These are phyloP conservation scores for Loris lydekkerianus DNA, from an alignment of 2,797 vertebrate species.

Conservation along the genomic window DNA sequence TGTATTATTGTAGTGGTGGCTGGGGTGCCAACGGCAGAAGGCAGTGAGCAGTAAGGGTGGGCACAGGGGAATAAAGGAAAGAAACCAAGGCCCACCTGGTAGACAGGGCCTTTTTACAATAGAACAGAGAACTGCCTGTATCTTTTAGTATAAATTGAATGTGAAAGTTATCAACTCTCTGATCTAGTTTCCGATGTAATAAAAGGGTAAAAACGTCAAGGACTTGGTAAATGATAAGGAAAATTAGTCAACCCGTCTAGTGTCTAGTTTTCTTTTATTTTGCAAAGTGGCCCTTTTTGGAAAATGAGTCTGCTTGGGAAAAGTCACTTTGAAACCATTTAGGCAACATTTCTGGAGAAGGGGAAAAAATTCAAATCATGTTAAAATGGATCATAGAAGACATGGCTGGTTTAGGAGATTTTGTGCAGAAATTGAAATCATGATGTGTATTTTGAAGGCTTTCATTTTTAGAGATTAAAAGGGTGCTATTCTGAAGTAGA, in stretches of 20 bases:
- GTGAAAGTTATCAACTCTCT: slow-evolving; percentile 79
- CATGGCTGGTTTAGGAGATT: neutral
- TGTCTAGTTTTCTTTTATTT: slow-evolving; percentile 82
- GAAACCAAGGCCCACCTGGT: slow-evolving; percentile 25
- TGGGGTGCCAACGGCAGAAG: slow-evolving; percentile 60
- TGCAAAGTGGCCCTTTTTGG: slow-evolving; percentile 73
- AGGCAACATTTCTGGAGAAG: slow-evolving; percentile 63
- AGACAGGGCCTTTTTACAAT: slow-evolving; percentile 61
- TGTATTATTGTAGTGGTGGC: slow-evolving; percentile 19
- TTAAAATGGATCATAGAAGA: neutral
- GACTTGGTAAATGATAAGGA: slow-evolving; percentile 65
- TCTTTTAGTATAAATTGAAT: slow-evolving; percentile 78
- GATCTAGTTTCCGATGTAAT: slow-evolving; percentile 73
- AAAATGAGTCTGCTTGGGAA: slow-evolving; percentile 57
- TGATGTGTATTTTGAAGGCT: neutral
- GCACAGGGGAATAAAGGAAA: neutral
- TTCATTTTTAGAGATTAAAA: slow-evolving; percentile 42
- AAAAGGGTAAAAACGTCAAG: slow-evolving; percentile 2
- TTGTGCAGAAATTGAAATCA: neutral
- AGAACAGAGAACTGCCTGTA: slow-evolving; percentile 47
- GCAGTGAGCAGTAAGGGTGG: slow-evolving; percentile 36
- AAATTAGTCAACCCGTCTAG: slow-evolving; percentile 78
- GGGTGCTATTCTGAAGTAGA: slow-evolving; percentile 13
- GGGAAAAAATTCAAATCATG: neutral
- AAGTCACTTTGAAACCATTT: slow-evolving; percentile 61